Evolutionary conservation across 2,113 vertebrate genomes (phyloP).

Genomic region (Ursus arctos): DNA sequence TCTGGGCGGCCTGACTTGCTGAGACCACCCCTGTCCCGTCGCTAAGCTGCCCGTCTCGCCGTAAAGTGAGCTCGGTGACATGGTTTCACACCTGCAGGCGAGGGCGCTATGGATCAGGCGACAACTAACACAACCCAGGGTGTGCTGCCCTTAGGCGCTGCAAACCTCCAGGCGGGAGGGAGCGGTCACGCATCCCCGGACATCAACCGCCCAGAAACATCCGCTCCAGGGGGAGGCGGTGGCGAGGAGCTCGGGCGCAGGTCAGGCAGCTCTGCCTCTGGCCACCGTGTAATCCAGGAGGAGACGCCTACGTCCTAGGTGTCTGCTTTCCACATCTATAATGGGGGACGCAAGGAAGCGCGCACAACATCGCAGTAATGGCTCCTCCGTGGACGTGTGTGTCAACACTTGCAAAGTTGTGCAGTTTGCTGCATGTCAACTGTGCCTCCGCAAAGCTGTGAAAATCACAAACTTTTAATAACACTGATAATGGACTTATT

Average conservation of each 20-base stretch:
- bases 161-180: neutral
- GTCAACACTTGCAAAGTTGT: neutral
- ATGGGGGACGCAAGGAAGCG: too few relatives aligned
- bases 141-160: neutral
- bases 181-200: too few relatives aligned
- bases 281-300: neutral
- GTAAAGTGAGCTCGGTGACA: neutral
- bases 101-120: too few relatives aligned
- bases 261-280: neutral
- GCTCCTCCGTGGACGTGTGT: neutral
- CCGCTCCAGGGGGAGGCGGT: accelerated
- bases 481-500: neutral
- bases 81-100: neutral
- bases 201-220: neutral
- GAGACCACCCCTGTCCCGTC: neutral
- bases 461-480: neutral
- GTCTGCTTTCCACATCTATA: neutral
- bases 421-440: accelerated
- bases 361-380: accelerated
- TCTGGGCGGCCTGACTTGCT: neutral
- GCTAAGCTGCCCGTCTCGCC: accelerated
- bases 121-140: neutral
- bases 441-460: neutral
- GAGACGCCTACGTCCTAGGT: neutral
- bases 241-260: neutral